Evolutionary conservation across 2,797 vertebrate species (phyloP).

Genomic region (Macroramphosus scolopax): DNA sequence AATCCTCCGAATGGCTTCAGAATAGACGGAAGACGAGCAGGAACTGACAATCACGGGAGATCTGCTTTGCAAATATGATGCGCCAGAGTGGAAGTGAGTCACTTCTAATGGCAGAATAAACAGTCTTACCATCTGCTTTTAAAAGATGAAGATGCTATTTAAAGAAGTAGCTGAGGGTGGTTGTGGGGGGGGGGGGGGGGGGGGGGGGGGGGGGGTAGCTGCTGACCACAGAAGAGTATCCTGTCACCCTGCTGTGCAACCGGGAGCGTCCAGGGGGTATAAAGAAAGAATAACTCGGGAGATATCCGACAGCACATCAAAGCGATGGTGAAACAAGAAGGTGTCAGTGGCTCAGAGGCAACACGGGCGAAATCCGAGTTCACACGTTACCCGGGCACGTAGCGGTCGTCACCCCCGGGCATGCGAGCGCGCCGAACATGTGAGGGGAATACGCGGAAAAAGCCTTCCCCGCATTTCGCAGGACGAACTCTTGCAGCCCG

Average conservation of each 20-base stretch:
- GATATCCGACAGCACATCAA: constrained; percentile 55
- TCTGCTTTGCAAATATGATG: background rate
- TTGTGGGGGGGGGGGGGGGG: too few relatives aligned
- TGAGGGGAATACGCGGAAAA: too few relatives aligned
- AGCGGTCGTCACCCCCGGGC: constrained; percentile 8
- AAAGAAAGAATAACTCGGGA: constrained; percentile 20
- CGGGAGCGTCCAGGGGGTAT: constrained; percentile 1
- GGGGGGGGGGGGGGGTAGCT: too few relatives aligned
- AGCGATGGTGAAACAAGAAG: constrained; percentile 34
- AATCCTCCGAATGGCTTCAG: too few relatives aligned
- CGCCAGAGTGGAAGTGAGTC: background rate
- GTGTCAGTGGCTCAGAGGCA: constrained; percentile 57
- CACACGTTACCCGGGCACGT: constrained; percentile 1
- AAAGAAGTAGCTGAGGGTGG: constrained; percentile 2
- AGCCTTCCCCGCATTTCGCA: too few relatives aligned
- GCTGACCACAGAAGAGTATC: constrained; percentile 44
- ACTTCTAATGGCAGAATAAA: background rate
- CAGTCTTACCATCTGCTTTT: constrained; percentile 6
- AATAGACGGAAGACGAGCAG: too few relatives aligned
- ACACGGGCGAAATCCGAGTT: constrained; percentile 16
- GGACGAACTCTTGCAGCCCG: too few relatives aligned
- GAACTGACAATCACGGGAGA: too few relatives aligned
- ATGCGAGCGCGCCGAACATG: constrained; percentile 8
- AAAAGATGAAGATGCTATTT: constrained; percentile 33
- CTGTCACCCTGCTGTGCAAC: constrained; percentile 23